Conservation (phyloP, 2,797 vertebrate genomes). For the Tokudaia tokunoshimensis region DNA sequence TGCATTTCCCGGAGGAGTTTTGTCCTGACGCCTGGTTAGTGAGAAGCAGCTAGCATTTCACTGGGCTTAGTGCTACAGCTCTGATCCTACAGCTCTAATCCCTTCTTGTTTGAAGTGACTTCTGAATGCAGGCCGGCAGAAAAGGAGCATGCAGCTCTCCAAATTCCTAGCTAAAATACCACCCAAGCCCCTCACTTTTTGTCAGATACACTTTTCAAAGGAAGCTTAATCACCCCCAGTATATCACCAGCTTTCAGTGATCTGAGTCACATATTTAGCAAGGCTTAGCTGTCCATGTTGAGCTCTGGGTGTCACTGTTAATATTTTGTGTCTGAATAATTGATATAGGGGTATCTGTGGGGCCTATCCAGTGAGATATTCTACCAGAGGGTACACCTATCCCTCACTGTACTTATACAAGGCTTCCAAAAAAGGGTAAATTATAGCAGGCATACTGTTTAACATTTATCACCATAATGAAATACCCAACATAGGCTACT, state of each 20-base stretch:
- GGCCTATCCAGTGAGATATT: background rate
- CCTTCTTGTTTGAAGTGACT: conserved; percentile 20
- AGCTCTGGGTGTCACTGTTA: background rate
- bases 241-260: background rate
- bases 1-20: background rate
- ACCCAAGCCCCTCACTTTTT: background rate
- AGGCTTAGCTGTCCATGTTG: background rate
- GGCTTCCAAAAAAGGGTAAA: background rate
- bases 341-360: background rate
- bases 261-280: conserved; percentile 36
- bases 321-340: background rate
- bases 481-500: background rate
- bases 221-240: background rate
- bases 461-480: background rate
- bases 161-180: conserved; percentile 6
- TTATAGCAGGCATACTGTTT: background rate
- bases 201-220: conserved; percentile 59
- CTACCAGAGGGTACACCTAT: background rate
- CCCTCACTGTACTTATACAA: background rate
- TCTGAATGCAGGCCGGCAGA: background rate
- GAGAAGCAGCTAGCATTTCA: background rate
- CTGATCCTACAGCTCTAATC: background rate
- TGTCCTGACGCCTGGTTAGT: accelerated
- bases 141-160: conserved; percentile 15
- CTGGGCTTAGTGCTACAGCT: background rate